Percentiles rank a stretch among this genome's conserved stretches.
Conservation (phyloP, 2,888 invertebrate species). For the Hydrotaea diabolus region DNA sequence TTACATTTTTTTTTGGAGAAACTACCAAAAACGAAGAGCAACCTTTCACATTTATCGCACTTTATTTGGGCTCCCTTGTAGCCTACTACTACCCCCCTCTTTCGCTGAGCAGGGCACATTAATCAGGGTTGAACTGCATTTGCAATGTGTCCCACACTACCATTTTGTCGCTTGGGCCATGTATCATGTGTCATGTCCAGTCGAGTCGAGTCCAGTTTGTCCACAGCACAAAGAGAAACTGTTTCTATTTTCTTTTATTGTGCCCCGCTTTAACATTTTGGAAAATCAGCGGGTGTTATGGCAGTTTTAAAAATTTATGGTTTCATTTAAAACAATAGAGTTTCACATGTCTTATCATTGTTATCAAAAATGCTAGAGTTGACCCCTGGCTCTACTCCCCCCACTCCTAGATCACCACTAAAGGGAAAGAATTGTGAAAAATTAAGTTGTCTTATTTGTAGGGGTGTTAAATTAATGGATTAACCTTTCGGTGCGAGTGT, state of each 20-base stretch:
- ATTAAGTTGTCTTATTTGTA: slow-evolving; percentile 54
- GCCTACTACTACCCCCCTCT: slow-evolving; percentile 1
- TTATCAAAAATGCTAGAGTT: slow-evolving; percentile 20
- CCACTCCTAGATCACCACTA: neutral
- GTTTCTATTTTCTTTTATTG: slow-evolving; percentile 31
- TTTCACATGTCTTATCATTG: slow-evolving; percentile 45
- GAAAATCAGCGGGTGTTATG: slow-evolving; percentile 64
- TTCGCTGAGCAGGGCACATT: neutral
- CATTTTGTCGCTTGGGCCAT: neutral
- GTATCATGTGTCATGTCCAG: slow-evolving; percentile 30
- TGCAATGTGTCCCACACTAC: slow-evolving; percentile 43
- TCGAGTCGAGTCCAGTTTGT: slow-evolving; percentile 46
- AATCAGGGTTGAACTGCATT: slow-evolving; percentile 40
- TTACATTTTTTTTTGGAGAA: slow-evolving; percentile 42
- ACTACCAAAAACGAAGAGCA: neutral
- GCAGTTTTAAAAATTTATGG: slow-evolving; percentile 62
- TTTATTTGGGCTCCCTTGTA: too few relatives aligned
- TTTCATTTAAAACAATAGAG: slow-evolving; percentile 59
- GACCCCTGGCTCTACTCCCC: neutral
- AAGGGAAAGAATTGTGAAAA: slow-evolving; percentile 8
- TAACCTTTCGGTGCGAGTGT: slow-evolving; percentile 38
- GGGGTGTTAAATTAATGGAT: slow-evolving; percentile 62
- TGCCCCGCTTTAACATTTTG: neutral
- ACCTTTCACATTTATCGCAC: slow-evolving; percentile 9
- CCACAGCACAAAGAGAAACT: slow-evolving; percentile 4